Evolutionary conservation across 2,113 vertebrate species (phyloP).

Genomic region (Lasiurus borealis): DNA sequence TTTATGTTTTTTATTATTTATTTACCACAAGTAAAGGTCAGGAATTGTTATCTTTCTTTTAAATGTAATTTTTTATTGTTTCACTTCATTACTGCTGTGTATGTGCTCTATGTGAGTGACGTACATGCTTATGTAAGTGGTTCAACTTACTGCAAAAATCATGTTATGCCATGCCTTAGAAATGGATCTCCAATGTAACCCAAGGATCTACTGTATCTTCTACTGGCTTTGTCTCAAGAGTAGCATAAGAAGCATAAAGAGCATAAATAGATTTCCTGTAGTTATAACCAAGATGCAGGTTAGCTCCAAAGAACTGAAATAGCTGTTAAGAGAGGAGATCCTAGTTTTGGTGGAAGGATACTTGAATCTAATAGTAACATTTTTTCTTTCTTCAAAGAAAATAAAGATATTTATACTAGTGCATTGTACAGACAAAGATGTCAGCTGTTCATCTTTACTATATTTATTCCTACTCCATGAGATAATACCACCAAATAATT

Average conservation of each 20-base stretch:
- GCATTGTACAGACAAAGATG: neutral
- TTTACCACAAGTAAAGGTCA: too few species aligned
- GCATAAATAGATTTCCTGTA: neutral
- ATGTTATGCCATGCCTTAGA: too few species aligned
- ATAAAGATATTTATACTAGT: neutral
- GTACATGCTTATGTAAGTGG: too few species aligned
- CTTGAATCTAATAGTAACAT: neutral
- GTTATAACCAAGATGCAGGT: neutral
- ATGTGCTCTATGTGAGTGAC: too few species aligned
- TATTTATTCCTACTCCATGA: neutral
- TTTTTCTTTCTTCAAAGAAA: neutral
- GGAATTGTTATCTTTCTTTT: too few species aligned
- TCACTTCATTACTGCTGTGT: too few species aligned
- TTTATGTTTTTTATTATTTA: too few species aligned
- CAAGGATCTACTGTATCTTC: neutral
- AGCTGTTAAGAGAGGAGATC: neutral
- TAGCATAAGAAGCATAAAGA: neutral
- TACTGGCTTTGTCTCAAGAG: neutral
- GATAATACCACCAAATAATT: neutral
- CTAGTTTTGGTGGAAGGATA: neutral
- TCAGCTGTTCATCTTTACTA: neutral
- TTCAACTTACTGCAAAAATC: too few species aligned
- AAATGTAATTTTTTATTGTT: too few species aligned
- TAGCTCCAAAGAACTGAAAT: neutral
- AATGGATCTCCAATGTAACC: too few species aligned